Percentiles rank a stretch among this genome's conserved stretches.
Conservation (phyloP, 2,888 invertebrate species). For the Lacanobia wlatinum region DNA sequence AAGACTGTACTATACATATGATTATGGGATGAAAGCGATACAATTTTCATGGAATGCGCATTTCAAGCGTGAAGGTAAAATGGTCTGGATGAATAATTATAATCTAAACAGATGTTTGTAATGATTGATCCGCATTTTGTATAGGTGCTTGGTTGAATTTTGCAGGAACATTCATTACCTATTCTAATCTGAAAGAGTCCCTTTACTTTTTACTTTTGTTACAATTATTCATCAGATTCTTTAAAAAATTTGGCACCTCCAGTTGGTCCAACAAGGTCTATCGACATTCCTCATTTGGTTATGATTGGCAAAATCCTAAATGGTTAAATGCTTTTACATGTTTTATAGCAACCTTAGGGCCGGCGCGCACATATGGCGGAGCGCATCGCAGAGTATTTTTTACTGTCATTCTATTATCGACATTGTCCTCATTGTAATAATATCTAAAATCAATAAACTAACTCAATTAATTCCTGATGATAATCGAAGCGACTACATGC, state of each 20-base stretch:
- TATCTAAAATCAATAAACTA: too few relatives aligned
- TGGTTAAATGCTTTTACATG: not conserved
- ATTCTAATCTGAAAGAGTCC: not conserved
- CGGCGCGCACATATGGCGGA: too few relatives aligned
- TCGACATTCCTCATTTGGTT: not conserved
- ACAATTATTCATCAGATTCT: not conserved
- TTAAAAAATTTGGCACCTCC: not conserved
- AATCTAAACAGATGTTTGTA: not conserved
- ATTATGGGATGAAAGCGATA: not conserved
- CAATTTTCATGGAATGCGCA: constrained; percentile 28
- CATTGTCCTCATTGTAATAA: too few relatives aligned
- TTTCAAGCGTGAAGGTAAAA: constrained; percentile 5
- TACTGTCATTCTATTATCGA: too few relatives aligned
- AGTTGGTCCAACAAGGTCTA: not conserved
- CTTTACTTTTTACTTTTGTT: not conserved
- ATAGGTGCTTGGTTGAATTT: not conserved
- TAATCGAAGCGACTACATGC: too few relatives aligned
- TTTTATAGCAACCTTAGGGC: not conserved
- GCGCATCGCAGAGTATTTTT: too few relatives aligned
- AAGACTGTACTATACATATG: not conserved
- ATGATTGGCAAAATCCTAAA: not conserved
- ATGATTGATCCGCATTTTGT: not conserved
- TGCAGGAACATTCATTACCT: not conserved
- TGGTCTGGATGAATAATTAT: not conserved
- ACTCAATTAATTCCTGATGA: too few relatives aligned